Percentiles rank a stretch among this genome's conserved stretches.
phyloP scores from a whole-genome alignment of 2,113 vertebrate species.

The Aptenodytes forsteri region DNA sequence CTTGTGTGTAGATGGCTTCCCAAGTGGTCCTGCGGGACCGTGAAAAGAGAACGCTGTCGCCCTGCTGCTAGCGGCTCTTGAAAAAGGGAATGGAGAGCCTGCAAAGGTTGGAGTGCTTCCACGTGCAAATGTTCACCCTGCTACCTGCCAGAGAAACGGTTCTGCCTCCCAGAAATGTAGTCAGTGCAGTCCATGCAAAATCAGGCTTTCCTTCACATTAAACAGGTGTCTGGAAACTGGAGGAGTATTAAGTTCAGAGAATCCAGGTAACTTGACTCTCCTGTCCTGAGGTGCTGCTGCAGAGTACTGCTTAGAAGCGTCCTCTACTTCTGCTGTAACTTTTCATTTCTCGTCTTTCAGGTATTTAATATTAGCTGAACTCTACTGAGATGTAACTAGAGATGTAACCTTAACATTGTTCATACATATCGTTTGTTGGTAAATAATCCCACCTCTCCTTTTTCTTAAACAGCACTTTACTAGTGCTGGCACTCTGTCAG shows the following conservation, averaged over 20 bases:
- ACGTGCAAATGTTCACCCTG: accelerated
- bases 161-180: background rate
- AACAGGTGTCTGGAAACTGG: background rate
- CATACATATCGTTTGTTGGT: background rate
- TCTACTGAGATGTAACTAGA: background rate
- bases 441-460: background rate
- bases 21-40: accelerated
- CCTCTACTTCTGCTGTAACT: background rate
- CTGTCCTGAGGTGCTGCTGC: background rate
- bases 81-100: accelerated
- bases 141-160: background rate
- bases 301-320: background rate
- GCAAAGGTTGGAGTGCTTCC: background rate
- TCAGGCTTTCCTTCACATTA: accelerated
- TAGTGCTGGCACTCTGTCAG: accelerated
- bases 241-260: background rate
- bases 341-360: background rate
- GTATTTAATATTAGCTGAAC: background rate
- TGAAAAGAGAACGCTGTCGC: background rate
- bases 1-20: background rate
- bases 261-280: background rate
- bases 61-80: background rate
- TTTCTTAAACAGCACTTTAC: background rate
- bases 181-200: accelerated
- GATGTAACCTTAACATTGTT: accelerated